phyloP scores from a whole-genome alignment of 2,797 vertebrate genomes.

The Gymnoscopelus microlampas region DNA sequence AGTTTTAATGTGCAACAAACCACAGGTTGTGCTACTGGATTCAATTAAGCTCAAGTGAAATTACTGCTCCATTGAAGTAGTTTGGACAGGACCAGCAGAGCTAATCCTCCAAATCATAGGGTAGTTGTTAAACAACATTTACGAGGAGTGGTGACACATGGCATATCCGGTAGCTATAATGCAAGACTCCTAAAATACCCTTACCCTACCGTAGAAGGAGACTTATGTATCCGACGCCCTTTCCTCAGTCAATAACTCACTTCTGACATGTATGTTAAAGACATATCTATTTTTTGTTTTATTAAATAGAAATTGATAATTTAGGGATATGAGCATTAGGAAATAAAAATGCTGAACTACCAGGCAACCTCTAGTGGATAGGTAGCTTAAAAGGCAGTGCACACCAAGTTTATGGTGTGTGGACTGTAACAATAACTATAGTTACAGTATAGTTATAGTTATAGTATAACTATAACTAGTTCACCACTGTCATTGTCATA shows the following conservation, averaged over 20 bases:
- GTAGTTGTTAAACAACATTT: slow-evolving; percentile 14
- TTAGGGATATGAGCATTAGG: not conserved
- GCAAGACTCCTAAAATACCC: not conserved
- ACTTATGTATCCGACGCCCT: not conserved
- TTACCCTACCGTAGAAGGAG: not conserved
- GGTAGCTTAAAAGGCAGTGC: not conserved
- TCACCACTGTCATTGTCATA: too few species aligned
- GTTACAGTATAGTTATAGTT: too few species aligned
- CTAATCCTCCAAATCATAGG: slow-evolving; percentile 15
- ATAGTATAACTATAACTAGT: too few species aligned
- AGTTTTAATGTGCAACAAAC: slow-evolving; percentile 11
- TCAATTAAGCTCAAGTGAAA: slow-evolving; percentile 7
- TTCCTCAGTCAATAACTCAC: not conserved
- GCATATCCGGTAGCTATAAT: not conserved
- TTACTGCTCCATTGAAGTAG: not conserved
- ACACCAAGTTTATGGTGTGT: too few species aligned
- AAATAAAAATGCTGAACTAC: not conserved
- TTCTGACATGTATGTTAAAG: not conserved
- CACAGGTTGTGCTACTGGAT: not conserved
- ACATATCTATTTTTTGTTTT: not conserved
- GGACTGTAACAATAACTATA: too few species aligned
- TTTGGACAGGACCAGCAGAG: slow-evolving; percentile 8
- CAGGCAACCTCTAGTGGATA: not conserved
- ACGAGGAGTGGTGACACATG: not conserved
- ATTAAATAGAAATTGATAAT: not conserved